These are phyloP conservation scores for Zaprionus taronus DNA, from an alignment of 1,140 invertebrate species.

Conservation along the genomic window DNA sequence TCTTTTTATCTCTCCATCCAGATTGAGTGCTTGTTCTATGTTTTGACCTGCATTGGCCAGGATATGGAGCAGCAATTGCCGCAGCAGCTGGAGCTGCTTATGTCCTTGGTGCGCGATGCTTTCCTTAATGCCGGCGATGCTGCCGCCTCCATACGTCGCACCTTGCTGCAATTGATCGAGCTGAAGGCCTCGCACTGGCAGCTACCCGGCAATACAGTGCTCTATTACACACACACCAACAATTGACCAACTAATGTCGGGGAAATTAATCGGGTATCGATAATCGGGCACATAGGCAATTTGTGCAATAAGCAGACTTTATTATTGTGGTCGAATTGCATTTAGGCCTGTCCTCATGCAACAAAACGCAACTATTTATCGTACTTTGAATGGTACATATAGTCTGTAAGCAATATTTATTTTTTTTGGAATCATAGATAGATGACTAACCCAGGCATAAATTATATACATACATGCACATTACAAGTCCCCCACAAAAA, in stretches of 20 bases:
- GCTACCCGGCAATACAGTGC: conserved; percentile 92
- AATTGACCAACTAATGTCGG: conserved; percentile 37
- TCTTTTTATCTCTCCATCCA: conserved; percentile 75
- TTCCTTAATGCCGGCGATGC: conserved; percentile 90
- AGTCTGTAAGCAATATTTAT: conserved; percentile 78
- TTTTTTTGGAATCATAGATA: conserved; percentile 55
- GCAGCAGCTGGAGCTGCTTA: conserved; percentile 90
- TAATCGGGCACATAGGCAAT: conserved; percentile 51
- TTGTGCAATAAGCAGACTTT: conserved; percentile 57
- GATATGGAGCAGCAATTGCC: conserved; percentile 93
- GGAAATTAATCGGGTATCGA: conserved; percentile 1
- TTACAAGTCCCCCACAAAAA: conserved; percentile 6
- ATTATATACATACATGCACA: conserved; percentile 21
- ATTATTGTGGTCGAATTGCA: conserved; percentile 72
- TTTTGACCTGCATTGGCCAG: conserved; percentile 93
- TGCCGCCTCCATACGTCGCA: conserved; percentile 89
- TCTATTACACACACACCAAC: conserved; percentile 93
- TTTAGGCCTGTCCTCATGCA: conserved; percentile 66
- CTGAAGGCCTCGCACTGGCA: conserved; percentile 95
- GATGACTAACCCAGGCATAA: conserved; percentile 63
- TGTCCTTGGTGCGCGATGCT: conserved; percentile 92
- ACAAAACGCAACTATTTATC: conserved; percentile 63
- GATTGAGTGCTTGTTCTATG: conserved; percentile 94
- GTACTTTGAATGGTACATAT: conserved; percentile 57
- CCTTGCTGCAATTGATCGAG: conserved; percentile 94